phyloP scores from a whole-genome alignment of 2,797 vertebrate species.

The Benthosema pterotum region DNA sequence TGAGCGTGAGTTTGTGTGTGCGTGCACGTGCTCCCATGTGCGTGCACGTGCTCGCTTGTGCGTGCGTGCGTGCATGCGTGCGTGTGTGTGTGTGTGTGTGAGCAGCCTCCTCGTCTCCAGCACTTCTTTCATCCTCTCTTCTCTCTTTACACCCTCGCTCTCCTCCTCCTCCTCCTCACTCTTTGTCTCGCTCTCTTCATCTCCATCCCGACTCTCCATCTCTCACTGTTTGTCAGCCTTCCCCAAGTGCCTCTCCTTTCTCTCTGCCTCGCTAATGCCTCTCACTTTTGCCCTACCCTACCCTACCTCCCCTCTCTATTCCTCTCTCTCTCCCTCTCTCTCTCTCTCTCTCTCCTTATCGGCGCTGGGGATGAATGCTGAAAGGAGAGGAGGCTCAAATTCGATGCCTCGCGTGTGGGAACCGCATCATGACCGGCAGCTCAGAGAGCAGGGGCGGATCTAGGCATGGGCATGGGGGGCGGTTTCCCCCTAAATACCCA shows the following conservation, averaged over 20 bases:
- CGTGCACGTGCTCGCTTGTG: conserved; percentile 7
- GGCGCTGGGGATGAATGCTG: conserved; percentile 67
- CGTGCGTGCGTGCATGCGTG: background rate
- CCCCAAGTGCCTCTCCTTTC: conserved; percentile 41
- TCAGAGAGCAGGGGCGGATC: too few relatives aligned
- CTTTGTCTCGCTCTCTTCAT: conserved; percentile 20
- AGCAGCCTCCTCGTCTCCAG: background rate
- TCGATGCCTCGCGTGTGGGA: conserved; percentile 77
- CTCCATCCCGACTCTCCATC: background rate
- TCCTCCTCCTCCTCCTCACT: conserved; percentile 29
- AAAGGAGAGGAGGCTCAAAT: conserved; percentile 72
- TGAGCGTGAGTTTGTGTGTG: conserved; percentile 1
- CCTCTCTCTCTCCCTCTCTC: conserved; percentile 7
- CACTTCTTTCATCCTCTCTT: conserved; percentile 46
- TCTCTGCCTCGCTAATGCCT: conserved; percentile 54
- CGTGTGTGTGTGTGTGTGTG: background rate
- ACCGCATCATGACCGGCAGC: conserved; percentile 61
- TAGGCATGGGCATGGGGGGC: too few relatives aligned
- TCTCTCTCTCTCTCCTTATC: conserved; percentile 47
- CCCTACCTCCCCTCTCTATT: conserved; percentile 15
- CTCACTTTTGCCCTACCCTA: conserved; percentile 6
- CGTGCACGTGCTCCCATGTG: conserved; percentile 1
- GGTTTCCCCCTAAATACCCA: too few relatives aligned
- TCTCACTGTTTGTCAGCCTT: conserved; percentile 28
- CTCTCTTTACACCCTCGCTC: conserved; percentile 35